Base-by-base conservation (phyloP, 2,113 vertebrate genomes). In the Toxotes jaculatrix region DNA sequence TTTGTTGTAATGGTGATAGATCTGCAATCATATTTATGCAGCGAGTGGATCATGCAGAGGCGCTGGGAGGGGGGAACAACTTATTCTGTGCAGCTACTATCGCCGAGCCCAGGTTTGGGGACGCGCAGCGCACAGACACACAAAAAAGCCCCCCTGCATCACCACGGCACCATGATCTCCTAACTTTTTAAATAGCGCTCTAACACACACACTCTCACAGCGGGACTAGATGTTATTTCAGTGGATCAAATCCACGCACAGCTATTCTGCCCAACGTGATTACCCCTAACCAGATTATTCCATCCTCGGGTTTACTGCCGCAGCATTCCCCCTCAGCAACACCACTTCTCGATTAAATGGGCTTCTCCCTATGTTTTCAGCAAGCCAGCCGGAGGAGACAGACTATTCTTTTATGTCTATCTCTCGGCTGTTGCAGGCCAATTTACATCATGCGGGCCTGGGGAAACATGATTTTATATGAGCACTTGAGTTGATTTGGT, bases 21-120 rank as follows among this genome's bases (percentile, higher is more conserved):
- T 95, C 96, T 96, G 97, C 96, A 96, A 89, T 96, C 94, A 93
- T 92, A 93, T 95, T 88, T 94, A 95, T 96, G 95, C 95, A 96
- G 93, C 93, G 91, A 90, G 93, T 95, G 94, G 93, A 90, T 90
- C 91, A 86, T 90, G 92, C 93, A 90, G 91, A 79, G 86, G 83
- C 71, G 80, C 64, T 23, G 80, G 42, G 74, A 19, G 77, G 68
- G 82, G 88, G 78, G 84, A 34, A 85, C 92, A 94, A 95, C 92
- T 95, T 96, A 91, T 94, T 87, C 87, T 67, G 87, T 92, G 87
- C 87, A 81, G 76, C 84, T 85, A 76, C 92, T 89, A 88, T 84
- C 83, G 61, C 83, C 76, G 73, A 93, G 77, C 73, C 38, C 80
- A 66, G 83, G 72, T 79, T 43, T 70, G 70, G 83, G 87, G 66